Evolutionary conservation across 2,797 vertebrate species (phyloP).

Genomic region (Falco cherrug): DNA sequence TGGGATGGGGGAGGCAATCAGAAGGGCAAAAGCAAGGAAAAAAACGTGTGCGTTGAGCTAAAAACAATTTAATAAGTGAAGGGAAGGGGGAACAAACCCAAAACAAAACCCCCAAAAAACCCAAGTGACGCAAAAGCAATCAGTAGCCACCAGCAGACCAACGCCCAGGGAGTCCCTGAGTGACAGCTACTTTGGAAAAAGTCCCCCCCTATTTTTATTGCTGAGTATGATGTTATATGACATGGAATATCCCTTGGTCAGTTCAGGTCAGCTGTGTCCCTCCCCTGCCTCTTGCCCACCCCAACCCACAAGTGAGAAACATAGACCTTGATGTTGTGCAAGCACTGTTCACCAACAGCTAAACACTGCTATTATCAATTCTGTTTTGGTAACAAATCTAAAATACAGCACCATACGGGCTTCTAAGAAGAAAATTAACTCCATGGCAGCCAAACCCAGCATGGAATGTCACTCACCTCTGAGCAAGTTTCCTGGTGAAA

Average conservation of each 20-base stretch:
- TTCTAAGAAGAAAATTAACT: not conserved
- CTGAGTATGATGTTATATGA: too few relatives aligned
- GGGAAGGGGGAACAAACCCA: too few relatives aligned
- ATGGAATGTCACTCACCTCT: not conserved
- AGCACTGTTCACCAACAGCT: not conserved
- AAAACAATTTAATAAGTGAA: not conserved
- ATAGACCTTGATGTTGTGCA: not conserved
- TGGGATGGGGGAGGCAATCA: fast-evolving
- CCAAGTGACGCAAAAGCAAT: not conserved
- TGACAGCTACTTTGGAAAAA: not conserved
- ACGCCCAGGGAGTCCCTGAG: not conserved
- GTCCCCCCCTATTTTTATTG: too few relatives aligned
- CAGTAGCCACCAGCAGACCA: fast-evolving
- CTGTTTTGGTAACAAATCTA: not conserved
- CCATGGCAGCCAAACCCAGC: not conserved
- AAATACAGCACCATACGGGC: not conserved
- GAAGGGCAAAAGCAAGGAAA: not conserved
- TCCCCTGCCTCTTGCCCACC: not conserved
- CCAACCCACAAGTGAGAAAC: not conserved
- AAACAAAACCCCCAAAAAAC: not conserved
- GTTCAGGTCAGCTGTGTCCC: too few relatives aligned
- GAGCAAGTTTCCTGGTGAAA: not conserved
- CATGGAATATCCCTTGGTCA: too few relatives aligned
- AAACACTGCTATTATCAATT: not conserved
- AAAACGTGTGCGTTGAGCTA: not conserved